phyloP scores from a whole-genome alignment of 2,113 vertebrate species.

The Cavia aperea region DNA sequence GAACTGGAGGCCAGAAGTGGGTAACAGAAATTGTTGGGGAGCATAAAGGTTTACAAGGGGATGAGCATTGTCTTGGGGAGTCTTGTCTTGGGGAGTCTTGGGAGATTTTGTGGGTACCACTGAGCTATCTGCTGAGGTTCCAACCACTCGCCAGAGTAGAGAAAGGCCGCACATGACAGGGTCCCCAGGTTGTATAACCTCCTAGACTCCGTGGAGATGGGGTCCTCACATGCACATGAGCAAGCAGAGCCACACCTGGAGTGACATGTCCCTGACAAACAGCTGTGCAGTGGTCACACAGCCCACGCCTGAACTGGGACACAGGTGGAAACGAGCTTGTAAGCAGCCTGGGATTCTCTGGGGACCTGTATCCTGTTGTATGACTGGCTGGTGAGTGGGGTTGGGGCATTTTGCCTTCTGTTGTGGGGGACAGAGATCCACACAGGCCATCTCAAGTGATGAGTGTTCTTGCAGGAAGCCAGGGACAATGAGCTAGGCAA shows the following conservation, averaged over 20 bases:
- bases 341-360: neutral
- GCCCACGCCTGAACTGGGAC: accelerated
- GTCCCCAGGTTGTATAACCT: neutral
- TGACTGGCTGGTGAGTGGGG: no score
- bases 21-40: neutral
- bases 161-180: neutral
- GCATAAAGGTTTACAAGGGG: neutral
- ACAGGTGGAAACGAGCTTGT: neutral
- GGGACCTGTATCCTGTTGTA: neutral
- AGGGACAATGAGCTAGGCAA: neutral
- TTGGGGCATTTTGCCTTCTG: neutral
- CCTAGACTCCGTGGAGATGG: neutral
- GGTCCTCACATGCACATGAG: no score
- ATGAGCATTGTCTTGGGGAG: neutral
- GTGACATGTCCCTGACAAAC: neutral
- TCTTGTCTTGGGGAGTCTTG: neutral
- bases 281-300: neutral
- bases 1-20: neutral
- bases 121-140: neutral
- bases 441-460: neutral
- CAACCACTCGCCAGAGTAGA: neutral
- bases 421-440: neutral
- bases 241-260: neutral
- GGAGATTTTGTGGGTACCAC: neutral
- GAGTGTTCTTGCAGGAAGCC: neutral